Percentiles rank a stretch among this genome's conserved stretches.
phyloP scores from a whole-genome alignment of 2,113 vertebrate species.

The Gymnarchus niloticus region DNA sequence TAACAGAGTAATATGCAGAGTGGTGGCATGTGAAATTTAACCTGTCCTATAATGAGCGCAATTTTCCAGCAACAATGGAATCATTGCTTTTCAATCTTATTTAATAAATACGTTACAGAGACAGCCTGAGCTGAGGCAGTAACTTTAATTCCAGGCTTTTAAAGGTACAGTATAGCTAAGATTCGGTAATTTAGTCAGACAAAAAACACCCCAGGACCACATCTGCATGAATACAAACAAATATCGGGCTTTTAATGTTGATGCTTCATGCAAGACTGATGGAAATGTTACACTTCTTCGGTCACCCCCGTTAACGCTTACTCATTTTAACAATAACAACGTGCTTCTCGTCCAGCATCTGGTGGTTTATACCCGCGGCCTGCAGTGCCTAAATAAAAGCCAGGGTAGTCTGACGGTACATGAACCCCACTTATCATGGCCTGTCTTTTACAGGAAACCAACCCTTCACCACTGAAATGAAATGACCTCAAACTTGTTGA shows the following conservation, averaged over 20 bases:
- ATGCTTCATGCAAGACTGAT: background rate
- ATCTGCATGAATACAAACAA: background rate
- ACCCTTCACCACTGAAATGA: background rate
- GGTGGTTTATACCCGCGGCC: background rate
- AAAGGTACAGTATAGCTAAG: background rate
- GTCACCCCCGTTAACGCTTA: background rate
- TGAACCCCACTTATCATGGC: background rate
- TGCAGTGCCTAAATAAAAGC: background rate
- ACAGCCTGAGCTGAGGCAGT: background rate
- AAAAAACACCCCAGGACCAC: background rate
- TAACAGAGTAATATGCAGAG: background rate
- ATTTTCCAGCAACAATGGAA: background rate
- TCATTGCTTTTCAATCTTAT: background rate
- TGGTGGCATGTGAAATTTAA: background rate
- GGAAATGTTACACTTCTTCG: background rate
- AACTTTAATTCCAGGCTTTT: background rate
- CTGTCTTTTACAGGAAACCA: background rate
- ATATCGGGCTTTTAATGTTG: background rate
- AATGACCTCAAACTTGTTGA: slow-evolving; percentile 10
- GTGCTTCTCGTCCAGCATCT: background rate
- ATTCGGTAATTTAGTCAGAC: background rate
- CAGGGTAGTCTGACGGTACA: background rate
- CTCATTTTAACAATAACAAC: background rate
- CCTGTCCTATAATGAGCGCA: too few relatives aligned
- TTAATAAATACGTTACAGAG: too few relatives aligned